Evolutionary conservation across 2,888 invertebrate species (phyloP), one percentile per base, ranked within the genome.

Genomic region (Julus scanicus): DNA sequence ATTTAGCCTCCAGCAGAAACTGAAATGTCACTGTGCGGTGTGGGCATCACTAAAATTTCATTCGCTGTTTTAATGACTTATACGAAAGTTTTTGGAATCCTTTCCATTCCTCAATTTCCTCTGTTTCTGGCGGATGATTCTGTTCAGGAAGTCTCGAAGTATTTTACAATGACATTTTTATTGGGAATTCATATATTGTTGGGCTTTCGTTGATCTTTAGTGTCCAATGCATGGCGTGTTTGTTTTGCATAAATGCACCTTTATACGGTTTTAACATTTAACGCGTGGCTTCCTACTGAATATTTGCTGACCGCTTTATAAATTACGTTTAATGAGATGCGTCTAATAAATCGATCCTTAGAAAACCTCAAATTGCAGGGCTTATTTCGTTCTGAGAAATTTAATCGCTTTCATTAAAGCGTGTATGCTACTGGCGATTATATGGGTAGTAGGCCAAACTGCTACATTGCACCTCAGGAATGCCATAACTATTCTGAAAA

Each of bases 301-400:
- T 71, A 71, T 71, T 71, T 29, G 17, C 63, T 71, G 63, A 71
- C 63, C 63, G 63, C 63, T 71, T 71, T 71, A 71, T 71, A 71
- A 71, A 71, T 71, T 71, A 71, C 63, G 63, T 71, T 71, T 71
- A 71, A 71, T 71, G 63, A 71, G 63, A 71, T 71, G 63, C 20
- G 63, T 71, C 63, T 71, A 71, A 71, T 71, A 71, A 71, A 71
- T 71, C 63, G 63, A 71, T 71, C 63, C 20, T 20, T 71, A 17
- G 63, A 20, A 71, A 71, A 71, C 20, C 63, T 20, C 20, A 20
- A 71, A 71, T 8, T 20, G 20, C 8, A 8, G 63, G 63, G 63
- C 63, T 2, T 8, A 71, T 8, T 71, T 71, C 17, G 63, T 11
- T 71, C 63, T 29, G 63, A 17, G 63, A 71, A 20, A 71, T 71